Percentiles rank a stretch among this genome's conserved stretches.
Conservation (phyloP, 2,888 invertebrate genomes). For the Cheilosia vulpina region DNA sequence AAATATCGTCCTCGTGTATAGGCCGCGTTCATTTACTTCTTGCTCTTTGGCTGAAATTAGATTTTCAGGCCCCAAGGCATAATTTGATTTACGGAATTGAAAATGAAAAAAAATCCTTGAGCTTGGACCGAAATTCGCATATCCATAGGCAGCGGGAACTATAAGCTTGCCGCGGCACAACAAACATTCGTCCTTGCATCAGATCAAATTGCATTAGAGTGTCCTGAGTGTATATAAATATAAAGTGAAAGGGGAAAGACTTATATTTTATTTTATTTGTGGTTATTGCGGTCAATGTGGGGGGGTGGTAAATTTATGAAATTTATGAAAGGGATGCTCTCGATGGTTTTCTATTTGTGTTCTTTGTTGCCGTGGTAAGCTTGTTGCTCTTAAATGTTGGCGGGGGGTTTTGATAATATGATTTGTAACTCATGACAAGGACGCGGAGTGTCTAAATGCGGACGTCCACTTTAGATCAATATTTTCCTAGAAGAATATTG, state of each 20-base stretch:
- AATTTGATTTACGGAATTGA: constrained; percentile 34
- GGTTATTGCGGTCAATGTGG: constrained; percentile 10
- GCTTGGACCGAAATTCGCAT: neutral
- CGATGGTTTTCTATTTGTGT: neutral
- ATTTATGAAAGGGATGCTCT: neutral
- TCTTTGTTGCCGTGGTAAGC: neutral
- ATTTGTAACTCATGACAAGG: neutral
- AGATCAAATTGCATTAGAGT: constrained; percentile 36
- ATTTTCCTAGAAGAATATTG: neutral
- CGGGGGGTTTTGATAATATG: neutral
- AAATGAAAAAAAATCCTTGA: constrained; percentile 28
- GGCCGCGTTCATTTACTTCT: neutral
- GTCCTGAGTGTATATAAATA: too few species aligned
- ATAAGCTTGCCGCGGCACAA: constrained; percentile 10
- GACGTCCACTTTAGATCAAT: neutral
- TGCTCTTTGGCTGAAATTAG: constrained; percentile 14
- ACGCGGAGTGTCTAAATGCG: neutral
- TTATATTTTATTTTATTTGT: constrained; percentile 21
- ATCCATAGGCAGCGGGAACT: neutral
- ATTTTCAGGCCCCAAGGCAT: constrained; percentile 25
- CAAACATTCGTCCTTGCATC: constrained; percentile 22
- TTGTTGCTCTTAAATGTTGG: constrained; percentile 5
- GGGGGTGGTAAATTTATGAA: neutral
- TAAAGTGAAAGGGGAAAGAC: neutral
- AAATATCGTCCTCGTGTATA: neutral